phyloP scores from a whole-genome alignment of 1,140 invertebrate species.

The Nasonia longicornis region DNA sequence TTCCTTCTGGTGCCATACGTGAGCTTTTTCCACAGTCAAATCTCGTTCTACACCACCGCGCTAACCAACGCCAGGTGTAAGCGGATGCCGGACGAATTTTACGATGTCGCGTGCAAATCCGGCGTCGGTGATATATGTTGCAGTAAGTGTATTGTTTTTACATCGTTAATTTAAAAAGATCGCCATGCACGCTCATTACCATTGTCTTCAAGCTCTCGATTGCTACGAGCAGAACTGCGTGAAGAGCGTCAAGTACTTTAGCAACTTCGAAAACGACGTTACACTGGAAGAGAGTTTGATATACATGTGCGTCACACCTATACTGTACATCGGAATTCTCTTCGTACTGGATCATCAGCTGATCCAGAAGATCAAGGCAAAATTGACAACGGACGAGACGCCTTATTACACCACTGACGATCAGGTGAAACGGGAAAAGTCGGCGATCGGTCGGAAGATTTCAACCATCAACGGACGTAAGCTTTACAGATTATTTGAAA shows the following conservation, averaged over 20 bases:
- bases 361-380: constrained; percentile 50
- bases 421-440: constrained; percentile 61
- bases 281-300: constrained; percentile 57
- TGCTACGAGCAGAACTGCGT: constrained; percentile 57
- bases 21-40: constrained; percentile 62
- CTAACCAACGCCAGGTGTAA: constrained; percentile 60
- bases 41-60: constrained; percentile 56
- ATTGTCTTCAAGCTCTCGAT: constrained; percentile 49
- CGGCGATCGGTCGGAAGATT: constrained; percentile 48
- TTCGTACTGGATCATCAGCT: constrained; percentile 58
- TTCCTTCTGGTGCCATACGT: constrained; percentile 62
- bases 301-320: constrained; percentile 54
- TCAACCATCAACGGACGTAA: constrained; percentile 49
- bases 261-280: constrained; percentile 51
- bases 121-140: constrained; percentile 52
- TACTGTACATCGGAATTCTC: constrained; percentile 60
- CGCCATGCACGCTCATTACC: neutral
- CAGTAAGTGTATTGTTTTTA: constrained; percentile 47
- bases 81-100: constrained; percentile 55
- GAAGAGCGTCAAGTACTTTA: constrained; percentile 56
- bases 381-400: constrained; percentile 43
- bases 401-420: constrained; percentile 56
- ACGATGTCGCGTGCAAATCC: constrained; percentile 48
- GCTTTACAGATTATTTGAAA: constrained; percentile 2
- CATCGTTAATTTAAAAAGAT: neutral